A percentile compares a stretch with the other conserved stretches of the same genome.
phyloP scores from a whole-genome alignment of 2,797 vertebrate species.

The Muscicapa comitata region DNA sequence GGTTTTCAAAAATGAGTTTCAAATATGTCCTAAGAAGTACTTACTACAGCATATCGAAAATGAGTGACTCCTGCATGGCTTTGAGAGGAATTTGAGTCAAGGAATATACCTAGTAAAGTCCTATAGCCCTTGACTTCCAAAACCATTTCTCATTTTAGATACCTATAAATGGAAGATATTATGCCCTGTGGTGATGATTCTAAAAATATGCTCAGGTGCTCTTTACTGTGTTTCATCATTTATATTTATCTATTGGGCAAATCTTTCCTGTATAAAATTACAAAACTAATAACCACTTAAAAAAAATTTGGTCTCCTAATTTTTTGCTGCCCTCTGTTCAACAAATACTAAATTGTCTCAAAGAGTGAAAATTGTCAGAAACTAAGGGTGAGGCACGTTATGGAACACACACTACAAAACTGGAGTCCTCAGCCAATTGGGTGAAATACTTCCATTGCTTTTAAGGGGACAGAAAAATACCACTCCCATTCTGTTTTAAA shows the following conservation, averaged over 20 bases:
- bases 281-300: not conserved
- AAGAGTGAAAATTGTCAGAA: not conserved
- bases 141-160: not conserved
- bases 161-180: not conserved
- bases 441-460: not conserved
- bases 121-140: not conserved
- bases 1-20: not conserved
- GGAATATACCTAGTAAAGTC: not conserved
- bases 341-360: not conserved
- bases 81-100: not conserved
- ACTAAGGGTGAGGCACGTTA: not conserved
- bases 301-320: not conserved
- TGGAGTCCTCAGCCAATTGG: not conserved
- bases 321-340: not conserved
- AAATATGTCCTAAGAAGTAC: not conserved
- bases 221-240: not conserved
- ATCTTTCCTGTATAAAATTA: not conserved
- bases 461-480: not conserved
- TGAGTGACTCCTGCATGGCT: not conserved
- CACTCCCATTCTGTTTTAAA: not conserved
- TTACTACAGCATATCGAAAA: not conserved
- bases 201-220: not conserved
- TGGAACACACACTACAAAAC: not conserved
- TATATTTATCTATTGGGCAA: not conserved
- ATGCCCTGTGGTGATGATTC: not conserved